Evolutionary conservation across 2,888 invertebrate genomes (phyloP).

Genomic region (Tachystola acroxantha): DNA sequence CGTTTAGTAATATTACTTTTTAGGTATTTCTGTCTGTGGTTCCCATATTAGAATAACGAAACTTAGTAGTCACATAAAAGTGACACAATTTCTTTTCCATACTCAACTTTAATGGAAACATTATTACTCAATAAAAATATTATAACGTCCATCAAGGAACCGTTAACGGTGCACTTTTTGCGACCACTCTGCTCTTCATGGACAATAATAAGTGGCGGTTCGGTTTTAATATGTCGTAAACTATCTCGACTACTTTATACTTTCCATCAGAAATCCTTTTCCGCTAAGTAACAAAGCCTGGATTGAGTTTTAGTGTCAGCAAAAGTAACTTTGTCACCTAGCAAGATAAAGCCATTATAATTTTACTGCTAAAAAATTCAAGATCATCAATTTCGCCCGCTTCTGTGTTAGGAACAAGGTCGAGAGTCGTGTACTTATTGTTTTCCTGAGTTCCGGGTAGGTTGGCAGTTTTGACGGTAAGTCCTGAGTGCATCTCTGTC

Average conservation of each 20-base stretch:
- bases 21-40: too few relatives aligned
- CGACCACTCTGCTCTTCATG: constrained; percentile 8
- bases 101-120: background rate
- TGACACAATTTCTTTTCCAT: background rate
- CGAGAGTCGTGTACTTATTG: background rate
- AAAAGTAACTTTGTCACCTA: background rate
- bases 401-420: background rate
- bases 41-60: too few relatives aligned
- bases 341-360: background rate
- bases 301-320: background rate
- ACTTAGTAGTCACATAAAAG: background rate
- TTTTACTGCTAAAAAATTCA: background rate
- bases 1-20: too few relatives aligned
- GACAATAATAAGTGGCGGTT: constrained; percentile 9
- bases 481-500: constrained; percentile 14
- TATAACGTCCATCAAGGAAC: constrained; percentile 1
- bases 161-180: constrained; percentile 8
- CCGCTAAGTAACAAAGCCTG: background rate
- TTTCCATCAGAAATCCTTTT: background rate
- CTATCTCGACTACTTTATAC: constrained; percentile 2
- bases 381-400: background rate
- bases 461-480: constrained; percentile 1
- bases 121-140: constrained; percentile 2
- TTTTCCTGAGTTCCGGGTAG: background rate
- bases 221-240: constrained; percentile 11